Evolutionary conservation across 2,797 vertebrate genomes (phyloP).

Genomic region (Channallabes apus): DNA sequence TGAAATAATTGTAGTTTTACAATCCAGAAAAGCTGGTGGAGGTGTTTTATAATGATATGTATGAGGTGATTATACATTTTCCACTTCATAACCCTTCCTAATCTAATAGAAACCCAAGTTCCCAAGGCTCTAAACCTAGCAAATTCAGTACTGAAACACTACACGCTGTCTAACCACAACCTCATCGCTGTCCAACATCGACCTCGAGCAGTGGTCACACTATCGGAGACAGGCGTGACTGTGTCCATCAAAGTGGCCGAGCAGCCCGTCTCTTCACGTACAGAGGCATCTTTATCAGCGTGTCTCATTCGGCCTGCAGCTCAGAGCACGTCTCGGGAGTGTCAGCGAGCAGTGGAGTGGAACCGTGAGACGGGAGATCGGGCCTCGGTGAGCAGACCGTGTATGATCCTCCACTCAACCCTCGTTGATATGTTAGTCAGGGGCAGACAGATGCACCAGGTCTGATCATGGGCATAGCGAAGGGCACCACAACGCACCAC

Average conservation of each 20-base stretch:
- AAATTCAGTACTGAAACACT: slow-evolving; percentile 18
- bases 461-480: slow-evolving; percentile 42
- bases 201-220: slow-evolving; percentile 31
- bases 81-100: slow-evolving; percentile 21
- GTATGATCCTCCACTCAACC: slow-evolving; percentile 35
- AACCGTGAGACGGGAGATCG: slow-evolving; percentile 33
- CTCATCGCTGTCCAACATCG: slow-evolving; percentile 38
- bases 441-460: slow-evolving; percentile 26
- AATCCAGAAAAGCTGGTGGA: not conserved
- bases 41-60: slow-evolving; percentile 4
- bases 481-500: slow-evolving; percentile 46
- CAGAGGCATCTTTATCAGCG: slow-evolving; percentile 49
- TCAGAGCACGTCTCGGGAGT: slow-evolving; percentile 45
- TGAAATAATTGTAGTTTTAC: not conserved
- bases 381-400: slow-evolving; percentile 33
- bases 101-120: slow-evolving; percentile 5
- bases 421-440: slow-evolving; percentile 47
- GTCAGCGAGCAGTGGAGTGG: slow-evolving; percentile 42
- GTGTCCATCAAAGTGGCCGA: slow-evolving; percentile 51
- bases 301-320: slow-evolving; percentile 46
- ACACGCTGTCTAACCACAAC: slow-evolving; percentile 24
- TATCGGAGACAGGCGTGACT: slow-evolving; percentile 41
- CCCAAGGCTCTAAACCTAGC: slow-evolving; percentile 11
- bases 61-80: slow-evolving; percentile 8
- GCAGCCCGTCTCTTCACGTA: slow-evolving; percentile 42